phyloP scores from a whole-genome alignment of 2,113 vertebrate species.

The Boleophthalmus pectinirostris region DNA sequence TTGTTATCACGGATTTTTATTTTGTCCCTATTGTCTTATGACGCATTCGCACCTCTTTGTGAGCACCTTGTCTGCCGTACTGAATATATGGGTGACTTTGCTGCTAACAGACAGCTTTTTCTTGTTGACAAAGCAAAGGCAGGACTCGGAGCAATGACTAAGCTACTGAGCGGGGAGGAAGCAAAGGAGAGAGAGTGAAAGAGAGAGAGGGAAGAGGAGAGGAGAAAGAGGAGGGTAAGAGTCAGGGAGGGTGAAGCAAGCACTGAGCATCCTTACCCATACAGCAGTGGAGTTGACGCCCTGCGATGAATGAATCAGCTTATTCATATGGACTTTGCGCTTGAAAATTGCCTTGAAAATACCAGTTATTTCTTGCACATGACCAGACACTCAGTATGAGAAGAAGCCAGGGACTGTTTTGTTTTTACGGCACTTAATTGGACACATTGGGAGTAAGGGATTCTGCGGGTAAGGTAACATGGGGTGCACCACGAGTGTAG shows the following conservation, averaged over 20 bases:
- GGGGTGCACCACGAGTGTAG: slow-evolving; percentile 92
- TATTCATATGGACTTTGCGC: slow-evolving; percentile 27
- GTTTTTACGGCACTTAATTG: background rate
- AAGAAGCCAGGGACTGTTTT: slow-evolving; percentile 12
- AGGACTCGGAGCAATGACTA: slow-evolving; percentile 61
- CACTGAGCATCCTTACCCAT: slow-evolving; percentile 42
- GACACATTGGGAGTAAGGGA: slow-evolving; percentile 11
- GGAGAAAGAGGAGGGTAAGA: slow-evolving; percentile 1
- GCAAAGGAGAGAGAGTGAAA: slow-evolving; percentile 29
- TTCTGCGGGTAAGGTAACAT: slow-evolving; percentile 72
- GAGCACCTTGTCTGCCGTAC: slow-evolving; percentile 36
- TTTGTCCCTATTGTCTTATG: slow-evolving; percentile 36
- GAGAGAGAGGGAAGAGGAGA: slow-evolving; percentile 16
- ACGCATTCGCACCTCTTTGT: slow-evolving; percentile 1
- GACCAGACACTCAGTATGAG: background rate
- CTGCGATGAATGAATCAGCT: slow-evolving; percentile 57
- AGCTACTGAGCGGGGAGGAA: slow-evolving; percentile 25
- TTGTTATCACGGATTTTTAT: background rate
- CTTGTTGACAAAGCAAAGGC: slow-evolving; percentile 60
- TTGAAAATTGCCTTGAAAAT: slow-evolving; percentile 13
- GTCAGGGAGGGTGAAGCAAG: slow-evolving; percentile 11
- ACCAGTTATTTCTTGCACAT: background rate
- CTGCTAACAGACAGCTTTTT: slow-evolving; percentile 51
- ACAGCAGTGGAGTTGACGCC: slow-evolving; percentile 63
- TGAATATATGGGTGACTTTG: slow-evolving; percentile 24